Evolutionary conservation across 2,888 invertebrate genomes (phyloP).

Genomic region (Psylliodes chrysocephalus): DNA sequence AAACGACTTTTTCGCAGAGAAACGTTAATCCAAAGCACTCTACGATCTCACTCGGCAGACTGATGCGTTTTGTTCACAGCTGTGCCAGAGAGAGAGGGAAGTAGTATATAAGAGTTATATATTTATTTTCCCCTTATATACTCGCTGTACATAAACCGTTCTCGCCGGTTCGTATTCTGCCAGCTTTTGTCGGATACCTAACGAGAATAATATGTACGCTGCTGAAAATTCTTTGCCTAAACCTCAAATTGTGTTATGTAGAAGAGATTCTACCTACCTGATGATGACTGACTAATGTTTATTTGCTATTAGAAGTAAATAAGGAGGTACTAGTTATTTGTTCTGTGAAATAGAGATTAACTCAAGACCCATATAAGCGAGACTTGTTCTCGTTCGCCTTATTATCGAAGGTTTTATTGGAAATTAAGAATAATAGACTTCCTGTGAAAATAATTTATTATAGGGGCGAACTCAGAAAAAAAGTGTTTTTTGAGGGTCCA

Average conservation of each 20-base stretch:
- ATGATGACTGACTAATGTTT: no score
- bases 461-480: background rate
- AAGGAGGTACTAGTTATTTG: background rate
- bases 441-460: background rate
- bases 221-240: constrained; percentile 51
- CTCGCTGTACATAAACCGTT: constrained; percentile 60
- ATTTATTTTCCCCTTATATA: constrained; percentile 63
- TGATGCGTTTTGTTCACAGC: constrained; percentile 67
- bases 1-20: constrained; percentile 47
- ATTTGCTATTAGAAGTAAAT: background rate
- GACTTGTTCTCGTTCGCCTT: background rate
- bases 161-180: constrained; percentile 59
- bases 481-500: no score
- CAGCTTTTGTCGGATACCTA: constrained; percentile 55
- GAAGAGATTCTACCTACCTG: background rate
- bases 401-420: background rate
- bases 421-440: background rate
- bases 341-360: background rate
- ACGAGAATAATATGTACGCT: constrained; percentile 51
- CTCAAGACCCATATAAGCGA: background rate
- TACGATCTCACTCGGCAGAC: constrained; percentile 63
- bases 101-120: constrained; percentile 60
- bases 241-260: constrained; percentile 12
- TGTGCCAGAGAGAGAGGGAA: constrained; percentile 58
- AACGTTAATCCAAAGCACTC: constrained; percentile 55